These are phyloP conservation scores for Molorchus minor DNA, from an alignment of 2,888 invertebrate genomes.

Conservation along the genomic window DNA sequence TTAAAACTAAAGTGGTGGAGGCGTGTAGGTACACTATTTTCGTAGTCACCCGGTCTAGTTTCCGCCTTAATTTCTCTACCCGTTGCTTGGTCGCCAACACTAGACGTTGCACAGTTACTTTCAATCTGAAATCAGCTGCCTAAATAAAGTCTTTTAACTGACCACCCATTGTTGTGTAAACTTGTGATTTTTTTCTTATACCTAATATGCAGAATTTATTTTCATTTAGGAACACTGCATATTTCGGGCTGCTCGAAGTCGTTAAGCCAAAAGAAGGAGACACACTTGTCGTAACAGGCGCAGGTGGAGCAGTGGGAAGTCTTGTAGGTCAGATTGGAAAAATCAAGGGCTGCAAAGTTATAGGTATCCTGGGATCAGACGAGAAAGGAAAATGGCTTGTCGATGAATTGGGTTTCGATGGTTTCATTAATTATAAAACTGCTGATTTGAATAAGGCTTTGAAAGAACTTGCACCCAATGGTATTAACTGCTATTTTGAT, in stretches of 20 bases:
- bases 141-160: no score
- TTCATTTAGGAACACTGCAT: slow-evolving; percentile 71
- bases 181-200: no score
- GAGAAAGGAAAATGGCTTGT: slow-evolving; percentile 74
- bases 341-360: slow-evolving; percentile 72
- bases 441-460: slow-evolving; percentile 65
- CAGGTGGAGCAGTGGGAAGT: slow-evolving; percentile 81
- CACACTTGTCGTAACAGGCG: slow-evolving; percentile 75
- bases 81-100: no score
- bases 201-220: no score
- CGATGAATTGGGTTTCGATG: slow-evolving; percentile 72
- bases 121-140: no score
- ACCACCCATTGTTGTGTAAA: no score
- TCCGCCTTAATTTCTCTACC: no score
- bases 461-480: slow-evolving; percentile 70
- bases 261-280: slow-evolving; percentile 76
- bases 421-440: slow-evolving; percentile 76
- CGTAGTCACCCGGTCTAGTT: no score
- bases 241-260: slow-evolving; percentile 76
- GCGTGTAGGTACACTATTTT: no score
- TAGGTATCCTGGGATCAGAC: slow-evolving; percentile 76
- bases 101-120: no score
- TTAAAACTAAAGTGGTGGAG: no score
- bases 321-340: slow-evolving; percentile 82
- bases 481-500: slow-evolving; percentile 79